Evolutionary conservation across 2,797 vertebrate species (phyloP).

Genomic region (Vipera ursinii): DNA sequence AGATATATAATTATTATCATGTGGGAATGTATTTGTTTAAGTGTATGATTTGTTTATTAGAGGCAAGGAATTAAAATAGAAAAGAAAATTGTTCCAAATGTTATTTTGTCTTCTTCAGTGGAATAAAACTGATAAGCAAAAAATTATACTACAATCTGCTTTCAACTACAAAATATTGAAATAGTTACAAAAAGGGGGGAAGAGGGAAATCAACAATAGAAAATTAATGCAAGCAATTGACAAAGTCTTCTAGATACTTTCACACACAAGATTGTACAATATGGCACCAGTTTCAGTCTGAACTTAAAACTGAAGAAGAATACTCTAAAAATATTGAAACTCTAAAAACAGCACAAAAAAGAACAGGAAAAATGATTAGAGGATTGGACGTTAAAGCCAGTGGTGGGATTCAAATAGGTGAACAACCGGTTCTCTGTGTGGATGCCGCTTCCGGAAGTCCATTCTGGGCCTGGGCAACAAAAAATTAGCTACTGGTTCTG

Average conservation of each 20-base stretch:
- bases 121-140: background rate
- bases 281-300: background rate
- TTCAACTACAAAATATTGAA: background rate
- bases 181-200: background rate
- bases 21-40: background rate
- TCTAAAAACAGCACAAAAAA: background rate
- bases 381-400: background rate
- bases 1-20: background rate
- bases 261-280: background rate
- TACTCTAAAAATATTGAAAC: background rate
- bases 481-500: too few species aligned
- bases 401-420: too few species aligned
- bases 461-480: too few species aligned
- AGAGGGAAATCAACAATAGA: background rate
- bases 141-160: background rate
- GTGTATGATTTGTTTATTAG: background rate
- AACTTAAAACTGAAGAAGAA: background rate
- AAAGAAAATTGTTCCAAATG: background rate
- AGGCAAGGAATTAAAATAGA: background rate
- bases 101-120: background rate
- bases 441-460: too few species aligned
- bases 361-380: background rate
- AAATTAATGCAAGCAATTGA: background rate
- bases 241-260: background rate
- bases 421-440: too few species aligned